Base-by-base conservation (phyloP, 2,888 invertebrate species). In the Drosophila quinaria region DNA sequence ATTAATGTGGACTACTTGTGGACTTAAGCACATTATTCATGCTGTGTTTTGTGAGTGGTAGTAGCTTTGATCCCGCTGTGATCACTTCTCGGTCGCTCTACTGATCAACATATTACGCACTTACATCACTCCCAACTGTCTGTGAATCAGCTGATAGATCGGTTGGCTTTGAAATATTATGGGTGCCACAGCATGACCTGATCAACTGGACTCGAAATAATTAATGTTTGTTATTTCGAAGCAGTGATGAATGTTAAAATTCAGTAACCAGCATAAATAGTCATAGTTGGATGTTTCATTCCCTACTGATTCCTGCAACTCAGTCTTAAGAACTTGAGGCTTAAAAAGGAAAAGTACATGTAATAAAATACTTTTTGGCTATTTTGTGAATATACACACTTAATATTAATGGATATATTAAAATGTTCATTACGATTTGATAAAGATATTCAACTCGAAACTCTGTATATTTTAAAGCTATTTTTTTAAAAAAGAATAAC, bases 11-110 rank as follows among this genome's bases (percentile, higher is more conserved):
- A 15, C 46, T 44, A 46, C 35, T 55, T 41, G 13, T 9, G 4
- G 13, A 31, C 42, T 47, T 51, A 50, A 47, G 50, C 46, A 56
- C 44, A 60, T 63, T 49, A 41, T 51, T 58, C 44, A 70, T 54
- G 52, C 52, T 47, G 63, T 47, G 63, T 39, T 55, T 47, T 39
- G 46, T 25, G 49, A 29, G 8, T 29, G 49, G 52, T 52, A 66
- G 67, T 50, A 61, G 60, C 68, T 41, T 15, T 8, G n/a, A 44
- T 60, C 72, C 63, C 60, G 72, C 75, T 72, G 81, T 37, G 74
- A 58, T 49, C 61, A 19, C 10, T 33, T 39, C n/a, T 62, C 35
- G 29, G 60, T 44, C 51, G 60, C 54, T 79, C 64, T 49, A 60
- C 44, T 55, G 47, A 64, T 69, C 74, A 71, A 50, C 64, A 49